Conservation (phyloP, 2,113 vertebrate species). For the Myxocyprinus asiaticus region DNA sequence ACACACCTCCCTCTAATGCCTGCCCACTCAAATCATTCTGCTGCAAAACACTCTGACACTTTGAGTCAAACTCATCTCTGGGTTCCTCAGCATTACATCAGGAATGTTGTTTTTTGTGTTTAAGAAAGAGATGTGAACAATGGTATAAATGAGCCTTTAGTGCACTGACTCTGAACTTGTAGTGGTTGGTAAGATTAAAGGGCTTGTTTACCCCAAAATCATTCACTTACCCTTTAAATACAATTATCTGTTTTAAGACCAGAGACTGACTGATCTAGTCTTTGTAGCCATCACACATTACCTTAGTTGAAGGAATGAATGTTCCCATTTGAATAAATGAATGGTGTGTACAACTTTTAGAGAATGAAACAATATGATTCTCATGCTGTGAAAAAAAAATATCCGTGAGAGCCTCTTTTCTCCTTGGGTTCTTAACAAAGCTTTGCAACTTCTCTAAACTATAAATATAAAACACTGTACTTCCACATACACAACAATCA, state of each 20-base stretch:
- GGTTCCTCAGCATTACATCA: not conserved
- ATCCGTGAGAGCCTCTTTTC: not conserved
- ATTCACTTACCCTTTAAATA: no score
- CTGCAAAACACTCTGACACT: no score
- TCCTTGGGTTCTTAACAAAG: not conserved
- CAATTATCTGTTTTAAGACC: no score
- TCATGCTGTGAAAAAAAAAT: not conserved
- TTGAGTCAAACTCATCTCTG: no score
- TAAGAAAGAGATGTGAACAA: not conserved
- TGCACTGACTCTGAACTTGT: not conserved
- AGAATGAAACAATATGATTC: constrained; percentile 17
- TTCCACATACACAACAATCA: constrained; percentile 7
- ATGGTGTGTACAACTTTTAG: constrained; percentile 30
- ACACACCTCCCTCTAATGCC: constrained; percentile 34
- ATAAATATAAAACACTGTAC: not conserved
- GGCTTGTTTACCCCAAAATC: not conserved
- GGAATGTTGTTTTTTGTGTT: not conserved
- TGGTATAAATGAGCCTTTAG: not conserved
- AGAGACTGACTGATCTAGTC: not conserved
- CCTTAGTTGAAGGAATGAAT: not conserved
- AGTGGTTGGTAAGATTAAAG: not conserved
- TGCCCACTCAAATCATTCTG: constrained; percentile 29
- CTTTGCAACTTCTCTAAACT: constrained; percentile 23
- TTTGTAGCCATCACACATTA: not conserved
- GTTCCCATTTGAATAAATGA: constrained; percentile 15